Conservation (phyloP, 2,888 invertebrate genomes). For the Epinotia ramella region DNA sequence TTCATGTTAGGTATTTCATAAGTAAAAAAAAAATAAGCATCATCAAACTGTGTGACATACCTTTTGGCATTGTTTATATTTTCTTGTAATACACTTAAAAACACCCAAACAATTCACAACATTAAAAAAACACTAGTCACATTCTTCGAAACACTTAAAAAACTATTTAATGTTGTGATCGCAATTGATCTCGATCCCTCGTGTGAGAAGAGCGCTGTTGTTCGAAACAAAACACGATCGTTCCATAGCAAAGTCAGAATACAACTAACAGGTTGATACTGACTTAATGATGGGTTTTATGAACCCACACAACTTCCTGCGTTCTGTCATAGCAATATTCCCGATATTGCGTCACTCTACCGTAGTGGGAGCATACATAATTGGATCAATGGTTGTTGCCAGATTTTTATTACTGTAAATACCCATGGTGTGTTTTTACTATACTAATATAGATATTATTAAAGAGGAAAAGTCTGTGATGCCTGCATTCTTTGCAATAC, state of each 20-base stretch:
- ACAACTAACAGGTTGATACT: conserved; percentile 26
- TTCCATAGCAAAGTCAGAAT: conserved; percentile 9
- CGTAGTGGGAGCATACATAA: background rate
- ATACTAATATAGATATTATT: too few species aligned
- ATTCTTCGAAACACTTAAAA: background rate
- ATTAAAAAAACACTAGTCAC: conserved; percentile 13
- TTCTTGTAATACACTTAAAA: background rate
- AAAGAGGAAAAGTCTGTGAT: too few species aligned
- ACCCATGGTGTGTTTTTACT: background rate
- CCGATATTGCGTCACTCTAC: conserved; percentile 3
- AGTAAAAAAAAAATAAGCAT: background rate
- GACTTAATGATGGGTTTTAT: conserved; percentile 4
- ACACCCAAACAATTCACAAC: conserved; percentile 4
- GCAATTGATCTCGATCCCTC: conserved; percentile 11
- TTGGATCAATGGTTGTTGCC: conserved; percentile 3
- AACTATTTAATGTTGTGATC: background rate
- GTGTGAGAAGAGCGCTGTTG: conserved; percentile 8
- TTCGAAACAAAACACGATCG: conserved; percentile 26
- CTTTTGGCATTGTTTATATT: conserved; percentile 19
- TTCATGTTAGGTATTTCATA: background rate
- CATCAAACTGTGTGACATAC: background rate
- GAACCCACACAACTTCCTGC: conserved; percentile 18
- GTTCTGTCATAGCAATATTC: conserved; percentile 16
- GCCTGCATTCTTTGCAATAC: too few species aligned
- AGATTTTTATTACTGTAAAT: conserved; percentile 4